Conservation (phyloP, 2,888 invertebrate species). For the Drosophila nr. fundita region DNA sequence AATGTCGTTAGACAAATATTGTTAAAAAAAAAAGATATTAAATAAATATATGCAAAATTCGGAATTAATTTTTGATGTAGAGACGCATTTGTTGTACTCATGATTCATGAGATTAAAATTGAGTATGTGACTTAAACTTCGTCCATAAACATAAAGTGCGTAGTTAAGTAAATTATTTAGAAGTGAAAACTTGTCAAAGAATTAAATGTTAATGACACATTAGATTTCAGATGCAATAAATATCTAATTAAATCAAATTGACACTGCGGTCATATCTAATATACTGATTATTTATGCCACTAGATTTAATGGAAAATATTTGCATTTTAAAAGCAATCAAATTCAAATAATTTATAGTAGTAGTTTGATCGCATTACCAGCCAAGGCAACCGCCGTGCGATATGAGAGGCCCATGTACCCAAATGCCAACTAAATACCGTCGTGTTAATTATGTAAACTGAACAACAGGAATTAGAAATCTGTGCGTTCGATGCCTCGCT, state of each 20-base stretch:
- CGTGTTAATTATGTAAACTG: slow-evolving; percentile 66
- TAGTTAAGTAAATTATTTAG: neutral
- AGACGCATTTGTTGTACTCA: neutral
- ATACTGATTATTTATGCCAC: slow-evolving; percentile 20
- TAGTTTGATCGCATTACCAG: slow-evolving; percentile 29
- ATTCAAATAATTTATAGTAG: slow-evolving; percentile 49
- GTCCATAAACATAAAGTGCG: neutral
- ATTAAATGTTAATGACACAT: neutral
- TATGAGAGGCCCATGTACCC: neutral
- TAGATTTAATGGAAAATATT: slow-evolving; percentile 50
- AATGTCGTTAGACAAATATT: neutral
- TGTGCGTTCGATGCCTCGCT: slow-evolving; percentile 6
- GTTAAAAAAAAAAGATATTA: neutral
- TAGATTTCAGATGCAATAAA: neutral
- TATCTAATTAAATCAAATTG: slow-evolving; percentile 3
- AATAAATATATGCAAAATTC: neutral
- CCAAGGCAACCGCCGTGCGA: slow-evolving; percentile 7
- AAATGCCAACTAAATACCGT: slow-evolving; percentile 54
- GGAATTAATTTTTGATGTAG: neutral
- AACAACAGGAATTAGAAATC: slow-evolving; percentile 20
- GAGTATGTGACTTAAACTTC: neutral
- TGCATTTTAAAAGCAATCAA: slow-evolving; percentile 62
- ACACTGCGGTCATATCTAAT: slow-evolving; percentile 6
- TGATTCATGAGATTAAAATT: neutral
- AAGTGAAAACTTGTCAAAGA: neutral